Conservation (phyloP, 2,113 vertebrate genomes). For the Saccopteryx leptura region DNA sequence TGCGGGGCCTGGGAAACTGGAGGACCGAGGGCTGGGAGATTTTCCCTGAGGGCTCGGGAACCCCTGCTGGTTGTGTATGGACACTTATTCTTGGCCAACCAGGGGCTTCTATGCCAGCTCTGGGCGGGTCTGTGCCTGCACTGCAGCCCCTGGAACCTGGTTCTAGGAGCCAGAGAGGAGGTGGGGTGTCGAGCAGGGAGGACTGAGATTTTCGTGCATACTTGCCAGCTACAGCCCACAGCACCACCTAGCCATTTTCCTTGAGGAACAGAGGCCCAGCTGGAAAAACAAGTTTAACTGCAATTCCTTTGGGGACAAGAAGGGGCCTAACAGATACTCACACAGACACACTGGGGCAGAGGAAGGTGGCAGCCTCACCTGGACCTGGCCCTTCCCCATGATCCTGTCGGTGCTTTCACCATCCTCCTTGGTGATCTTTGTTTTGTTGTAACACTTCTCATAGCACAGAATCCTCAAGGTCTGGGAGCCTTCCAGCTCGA, state of each 20-base stretch:
- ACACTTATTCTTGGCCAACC: background rate
- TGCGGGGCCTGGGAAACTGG: background rate
- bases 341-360: background rate
- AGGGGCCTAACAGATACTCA: background rate
- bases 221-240: background rate
- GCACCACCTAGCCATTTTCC: no score
- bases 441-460: conserved; percentile 95
- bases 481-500: conserved; percentile 97
- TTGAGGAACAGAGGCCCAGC: background rate
- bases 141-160: background rate
- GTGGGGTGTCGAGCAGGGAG: accelerated
- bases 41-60: background rate
- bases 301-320: background rate
- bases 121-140: background rate
- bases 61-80: accelerated
- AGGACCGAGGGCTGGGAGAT: accelerated
- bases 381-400: conserved; percentile 95
- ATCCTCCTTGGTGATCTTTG: conserved; percentile 93
- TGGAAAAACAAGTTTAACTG: background rate
- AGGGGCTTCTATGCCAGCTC: background rate
- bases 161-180: no score
- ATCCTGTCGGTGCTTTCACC: conserved; percentile 94
- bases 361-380: conserved; percentile 87
- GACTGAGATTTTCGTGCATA: background rate
- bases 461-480: conserved; percentile 96